Base-by-base conservation (phyloP, 92 coral and sea anemone species). In the Porites evermanni region DNA sequence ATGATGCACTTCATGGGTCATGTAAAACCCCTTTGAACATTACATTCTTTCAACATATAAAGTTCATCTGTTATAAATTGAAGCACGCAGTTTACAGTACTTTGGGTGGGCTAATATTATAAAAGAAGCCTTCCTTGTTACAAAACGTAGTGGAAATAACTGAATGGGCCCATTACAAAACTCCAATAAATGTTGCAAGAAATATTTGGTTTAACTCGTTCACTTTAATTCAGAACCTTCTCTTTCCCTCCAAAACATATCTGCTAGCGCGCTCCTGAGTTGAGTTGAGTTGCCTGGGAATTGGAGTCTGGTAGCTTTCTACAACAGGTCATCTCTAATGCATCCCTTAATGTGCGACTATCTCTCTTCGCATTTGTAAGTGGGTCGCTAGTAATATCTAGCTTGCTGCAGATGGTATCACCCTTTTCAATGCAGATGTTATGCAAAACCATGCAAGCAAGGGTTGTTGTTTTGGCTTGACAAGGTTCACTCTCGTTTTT, bases 221-320 rank as follows among this genome's bases (percentile, higher is more conserved):
- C 72, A 29, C 21, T 64, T 64, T 79, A 18, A 14, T 53, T 80
- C 54, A 26, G 53, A 70, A 23, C 90, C 86, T 81, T 85, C 92
- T 79, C 78, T 92, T 73, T 92, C 95, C 64, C 77, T 76, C 91
- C 91, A 89, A 56, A 89, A 78, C 85, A 75, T 92, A 19, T 92
- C 93, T 58, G 84, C 90, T 63, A 89, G 93, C 56, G 75, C 59
- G 72, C 79, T 82, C 54, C 89, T 65, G 54, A 86, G 79, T 21
- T 21, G 21, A 21, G 21, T 73, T 71, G 29, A 73, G 67, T 77
- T n/a, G 94, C 92, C 79, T 85, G 88, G 70, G 19, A 58, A 74
- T 77, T 53, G 29, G 83, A 77, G 79, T 91, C 92, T 84, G 67
- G 83, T 3, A 88, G 58, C 69, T 78, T 70, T 80, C 32, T 79